phyloP scores from a whole-genome alignment of 1,140 invertebrate species.

The Drosophila navojoa region DNA sequence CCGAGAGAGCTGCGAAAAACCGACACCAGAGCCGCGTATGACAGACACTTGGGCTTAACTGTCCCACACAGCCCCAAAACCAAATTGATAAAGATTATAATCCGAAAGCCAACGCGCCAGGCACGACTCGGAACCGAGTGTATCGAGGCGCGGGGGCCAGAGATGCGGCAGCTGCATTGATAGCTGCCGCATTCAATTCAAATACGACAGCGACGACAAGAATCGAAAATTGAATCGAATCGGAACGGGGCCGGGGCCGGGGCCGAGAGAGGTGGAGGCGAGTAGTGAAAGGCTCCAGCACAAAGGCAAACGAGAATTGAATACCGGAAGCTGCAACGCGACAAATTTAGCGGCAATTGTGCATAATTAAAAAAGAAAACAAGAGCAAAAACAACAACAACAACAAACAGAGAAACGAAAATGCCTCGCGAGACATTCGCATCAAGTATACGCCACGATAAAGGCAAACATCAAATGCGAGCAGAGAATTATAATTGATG shows the following conservation, averaged over 20 bases:
- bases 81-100: constrained; percentile 79
- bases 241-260: not conserved
- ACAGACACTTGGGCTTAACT: constrained; percentile 40
- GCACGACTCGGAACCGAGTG: constrained; percentile 57
- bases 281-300: too few species aligned
- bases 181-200: constrained; percentile 56
- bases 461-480: constrained; percentile 67
- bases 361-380: constrained; percentile 65
- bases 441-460: constrained; percentile 80
- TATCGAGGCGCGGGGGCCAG: not conserved
- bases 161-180: constrained; percentile 48
- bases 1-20: not conserved
- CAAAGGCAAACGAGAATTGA: constrained; percentile 42
- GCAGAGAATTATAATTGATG: constrained; percentile 74
- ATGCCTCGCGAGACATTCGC: constrained; percentile 44
- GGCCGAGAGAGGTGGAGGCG: too few species aligned
- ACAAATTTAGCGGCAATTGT: constrained; percentile 76
- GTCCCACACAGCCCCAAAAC: constrained; percentile 37
- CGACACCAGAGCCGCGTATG: constrained; percentile 14
- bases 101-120: constrained; percentile 68
- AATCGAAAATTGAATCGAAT: constrained; percentile 46
- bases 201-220: constrained; percentile 18
- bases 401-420: constrained; percentile 25
- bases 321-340: constrained; percentile 75
- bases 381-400: constrained; percentile 21